A percentile compares a stretch with the other conserved stretches of the same genome.
Conservation (phyloP, 2,888 invertebrate genomes). For the Hyposoter didymator region DNA sequence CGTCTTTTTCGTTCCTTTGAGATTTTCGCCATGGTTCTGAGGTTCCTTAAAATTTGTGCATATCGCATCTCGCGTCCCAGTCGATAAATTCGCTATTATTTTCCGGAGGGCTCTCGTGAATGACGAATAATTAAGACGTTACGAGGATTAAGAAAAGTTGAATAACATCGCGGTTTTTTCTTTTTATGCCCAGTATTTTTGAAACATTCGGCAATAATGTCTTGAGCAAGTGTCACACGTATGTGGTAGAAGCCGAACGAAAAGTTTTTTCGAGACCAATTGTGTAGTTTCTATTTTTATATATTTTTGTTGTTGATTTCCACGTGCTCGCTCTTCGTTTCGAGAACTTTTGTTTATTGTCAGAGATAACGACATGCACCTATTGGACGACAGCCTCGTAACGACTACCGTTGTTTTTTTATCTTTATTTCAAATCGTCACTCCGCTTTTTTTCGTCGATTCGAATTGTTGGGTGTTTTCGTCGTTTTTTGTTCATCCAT, state of each 20-base stretch:
- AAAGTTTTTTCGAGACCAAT: conserved; percentile 46
- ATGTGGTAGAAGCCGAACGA: conserved; percentile 60
- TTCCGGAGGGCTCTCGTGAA: conserved; percentile 24
- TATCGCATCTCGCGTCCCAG: background rate
- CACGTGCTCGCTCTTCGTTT: conserved; percentile 23
- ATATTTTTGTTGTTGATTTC: conserved; percentile 5
- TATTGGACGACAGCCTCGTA: conserved; percentile 35
- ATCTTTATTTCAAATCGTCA: conserved; percentile 31
- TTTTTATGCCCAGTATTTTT: conserved; percentile 12
- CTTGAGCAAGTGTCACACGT: conserved; percentile 69
- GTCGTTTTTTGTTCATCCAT: background rate
- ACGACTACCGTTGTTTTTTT: conserved; percentile 33
- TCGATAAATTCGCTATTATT: background rate
- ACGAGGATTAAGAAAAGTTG: conserved; percentile 21
- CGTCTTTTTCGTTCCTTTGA: conserved; percentile 1
- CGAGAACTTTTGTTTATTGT: conserved; percentile 59
- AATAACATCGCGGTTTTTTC: conserved; percentile 12
- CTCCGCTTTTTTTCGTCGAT: background rate
- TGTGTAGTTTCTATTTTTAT: background rate
- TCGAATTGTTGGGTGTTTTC: background rate
- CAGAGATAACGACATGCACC: conserved; percentile 38
- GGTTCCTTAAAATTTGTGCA: conserved; percentile 21
- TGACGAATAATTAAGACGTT: conserved; percentile 38
- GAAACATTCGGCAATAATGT: conserved; percentile 50
- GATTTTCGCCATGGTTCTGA: background rate